These are phyloP conservation scores for Discoglossus pictus DNA, from an alignment of 2,797 vertebrate species.

Conservation along the genomic window DNA sequence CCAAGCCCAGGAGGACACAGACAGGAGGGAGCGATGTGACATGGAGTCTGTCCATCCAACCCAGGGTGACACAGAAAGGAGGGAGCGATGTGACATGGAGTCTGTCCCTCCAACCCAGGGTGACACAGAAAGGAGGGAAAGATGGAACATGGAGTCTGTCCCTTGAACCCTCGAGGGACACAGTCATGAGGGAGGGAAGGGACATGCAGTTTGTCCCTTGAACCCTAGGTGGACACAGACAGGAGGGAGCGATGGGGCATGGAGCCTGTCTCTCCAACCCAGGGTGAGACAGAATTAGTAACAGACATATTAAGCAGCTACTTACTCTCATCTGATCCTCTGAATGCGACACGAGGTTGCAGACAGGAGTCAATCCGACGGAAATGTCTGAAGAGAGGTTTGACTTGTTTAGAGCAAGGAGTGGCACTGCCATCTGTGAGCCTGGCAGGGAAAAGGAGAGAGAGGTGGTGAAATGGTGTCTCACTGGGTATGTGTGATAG, in stretches of 20 bases:
- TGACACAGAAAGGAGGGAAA: not conserved
- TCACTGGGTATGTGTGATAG: no score
- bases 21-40: no score
- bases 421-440: conserved; percentile 83
- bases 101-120: not conserved
- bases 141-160: no score
- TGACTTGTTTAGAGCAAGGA: conserved; percentile 87
- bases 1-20: not conserved
- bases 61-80: no score
- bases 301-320: not conserved
- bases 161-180: no score
- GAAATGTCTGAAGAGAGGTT: conserved; percentile 93
- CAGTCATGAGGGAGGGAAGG: no score
- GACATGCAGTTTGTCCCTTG: not conserved
- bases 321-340: conserved; percentile 93
- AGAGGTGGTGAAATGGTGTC: no score
- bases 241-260: no score
- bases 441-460: conserved; percentile 61
- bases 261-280: no score
- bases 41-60: no score
- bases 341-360: conserved; percentile 93
- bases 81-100: no score
- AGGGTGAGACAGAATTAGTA: not conserved
- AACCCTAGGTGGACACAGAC: not conserved
- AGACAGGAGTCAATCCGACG: conserved; percentile 92